Percentiles rank a stretch among this genome's conserved stretches.
phyloP scores from a whole-genome alignment of 1,140 invertebrate genomes.

The Maniola jurtina region DNA sequence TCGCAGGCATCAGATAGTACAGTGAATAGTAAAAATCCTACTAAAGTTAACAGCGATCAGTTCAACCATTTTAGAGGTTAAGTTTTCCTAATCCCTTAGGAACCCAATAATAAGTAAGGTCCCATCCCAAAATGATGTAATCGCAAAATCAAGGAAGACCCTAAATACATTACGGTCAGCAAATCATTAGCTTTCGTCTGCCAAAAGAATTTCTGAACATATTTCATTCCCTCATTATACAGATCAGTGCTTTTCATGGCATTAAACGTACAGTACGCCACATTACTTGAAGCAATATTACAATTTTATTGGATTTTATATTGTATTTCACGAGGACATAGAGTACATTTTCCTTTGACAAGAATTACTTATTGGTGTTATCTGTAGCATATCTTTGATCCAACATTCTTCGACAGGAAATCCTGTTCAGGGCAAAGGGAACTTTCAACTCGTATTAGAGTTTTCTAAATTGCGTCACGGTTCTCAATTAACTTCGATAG shows the following conservation, averaged over 20 bases:
- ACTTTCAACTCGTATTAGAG: constrained; percentile 25
- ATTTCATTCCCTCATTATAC: constrained; percentile 33
- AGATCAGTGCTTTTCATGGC: constrained; percentile 30
- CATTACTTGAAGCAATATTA: neutral
- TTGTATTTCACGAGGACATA: neutral
- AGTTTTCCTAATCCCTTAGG: too few relatives aligned
- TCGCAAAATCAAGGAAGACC: neutral
- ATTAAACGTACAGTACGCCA: constrained; percentile 16
- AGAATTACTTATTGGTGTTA: neutral
- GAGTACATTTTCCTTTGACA: neutral
- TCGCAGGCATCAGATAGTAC: too few relatives aligned
- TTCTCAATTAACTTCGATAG: constrained; percentile 30
- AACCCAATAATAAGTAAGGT: too few relatives aligned
- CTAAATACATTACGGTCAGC: constrained; percentile 8
- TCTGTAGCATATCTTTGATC: constrained; percentile 33
- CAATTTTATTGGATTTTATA: neutral
- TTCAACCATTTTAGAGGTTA: too few relatives aligned
- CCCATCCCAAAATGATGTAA: too few relatives aligned
- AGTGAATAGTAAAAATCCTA: too few relatives aligned
- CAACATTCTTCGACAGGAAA: constrained; percentile 36
- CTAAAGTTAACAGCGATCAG: too few relatives aligned
- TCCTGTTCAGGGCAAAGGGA: constrained; percentile 34
- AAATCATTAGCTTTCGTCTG: constrained; percentile 21
- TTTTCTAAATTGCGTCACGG: constrained; percentile 31
- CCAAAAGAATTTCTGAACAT: constrained; percentile 26